Evolutionary conservation across 2,888 invertebrate species (phyloP), one percentile per base, ranked within the genome.

Genomic region (Polylopha cassiicola): DNA sequence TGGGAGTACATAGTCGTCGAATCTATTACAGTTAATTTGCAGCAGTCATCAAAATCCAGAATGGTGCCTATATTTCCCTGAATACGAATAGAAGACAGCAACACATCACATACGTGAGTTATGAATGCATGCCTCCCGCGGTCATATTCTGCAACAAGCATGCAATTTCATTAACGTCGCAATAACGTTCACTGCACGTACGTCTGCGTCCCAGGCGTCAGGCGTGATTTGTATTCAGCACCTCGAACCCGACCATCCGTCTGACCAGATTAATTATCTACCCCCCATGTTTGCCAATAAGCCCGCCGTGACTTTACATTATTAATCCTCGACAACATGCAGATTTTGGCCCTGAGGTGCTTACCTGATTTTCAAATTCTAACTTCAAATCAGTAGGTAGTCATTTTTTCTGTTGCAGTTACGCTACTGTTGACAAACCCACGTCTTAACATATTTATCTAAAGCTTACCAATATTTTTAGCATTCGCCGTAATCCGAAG

Each of bases 231-330:
- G 77, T 85, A 85, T 85, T 81, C 84, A 51, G 55, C 60, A 61
- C 69, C 70, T 70, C 63, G 52, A 57, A 51, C 50, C 53, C 53
- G 52, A 53, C 69, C 68, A 73, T 75, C 72, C 72, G 80, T 79
- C 81, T 76, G 72, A 67, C 76, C 71, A 76, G 84, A 82, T 81
- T 84, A 85, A 85, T 84, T 82, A 82, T 79, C 78, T 64, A 52
- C 61, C 64, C 49, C 57, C 62, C 65, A 74, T 81, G 82, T 80
- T 82, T 80, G 70, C 76, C 80, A 82, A 84, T 82, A 78, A 84
- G 77, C 71, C 55, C 63, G 51, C 59, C 61, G 58, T 65, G 71
- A 73, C 68, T 74, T 76, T 70, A 67, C 68, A 71, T 61, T 63
- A 63, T 70, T 73, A 73, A 74, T 68, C 71, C 61, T 58, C 60